These are phyloP conservation scores for Cheilosia urbana DNA, from an alignment of 2,888 invertebrate species.

Conservation along the genomic window DNA sequence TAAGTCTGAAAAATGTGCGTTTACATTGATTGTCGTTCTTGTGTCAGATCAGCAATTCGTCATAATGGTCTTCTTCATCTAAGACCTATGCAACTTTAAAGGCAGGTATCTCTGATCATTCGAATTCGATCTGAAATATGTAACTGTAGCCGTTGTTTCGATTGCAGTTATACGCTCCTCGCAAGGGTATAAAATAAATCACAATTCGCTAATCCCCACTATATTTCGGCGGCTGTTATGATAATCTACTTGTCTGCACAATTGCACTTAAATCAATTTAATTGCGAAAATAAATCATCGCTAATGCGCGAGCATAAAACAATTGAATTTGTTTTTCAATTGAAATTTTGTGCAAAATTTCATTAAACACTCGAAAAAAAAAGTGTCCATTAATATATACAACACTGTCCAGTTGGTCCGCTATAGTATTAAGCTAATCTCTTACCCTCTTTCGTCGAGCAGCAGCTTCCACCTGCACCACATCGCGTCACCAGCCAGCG, in stretches of 20 bases:
- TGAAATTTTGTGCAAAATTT: constrained; percentile 57
- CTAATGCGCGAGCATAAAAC: constrained; percentile 61
- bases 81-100: too few species aligned
- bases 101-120: too few species aligned
- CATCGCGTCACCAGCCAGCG: constrained; percentile 31
- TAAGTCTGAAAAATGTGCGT: too few species aligned
- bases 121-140: too few species aligned
- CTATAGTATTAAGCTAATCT: constrained; percentile 66
- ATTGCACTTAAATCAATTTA: constrained; percentile 61
- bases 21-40: too few species aligned
- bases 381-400: constrained; percentile 10
- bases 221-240: background rate
- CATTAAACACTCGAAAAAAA: constrained; percentile 24
- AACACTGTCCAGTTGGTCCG: constrained; percentile 6
- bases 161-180: too few species aligned
- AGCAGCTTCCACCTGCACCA: constrained; percentile 32
- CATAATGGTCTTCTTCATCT: too few species aligned
- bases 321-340: constrained; percentile 54
- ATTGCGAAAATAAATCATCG: constrained; percentile 61
- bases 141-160: too few species aligned
- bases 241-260: constrained; percentile 59
- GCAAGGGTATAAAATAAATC: too few species aligned
- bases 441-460: constrained; percentile 30
- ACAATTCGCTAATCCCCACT: too few species aligned
- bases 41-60: too few species aligned